These are phyloP conservation scores for Miopithecus talapoin DNA, from an alignment of 2,797 vertebrate species.

Conservation along the genomic window DNA sequence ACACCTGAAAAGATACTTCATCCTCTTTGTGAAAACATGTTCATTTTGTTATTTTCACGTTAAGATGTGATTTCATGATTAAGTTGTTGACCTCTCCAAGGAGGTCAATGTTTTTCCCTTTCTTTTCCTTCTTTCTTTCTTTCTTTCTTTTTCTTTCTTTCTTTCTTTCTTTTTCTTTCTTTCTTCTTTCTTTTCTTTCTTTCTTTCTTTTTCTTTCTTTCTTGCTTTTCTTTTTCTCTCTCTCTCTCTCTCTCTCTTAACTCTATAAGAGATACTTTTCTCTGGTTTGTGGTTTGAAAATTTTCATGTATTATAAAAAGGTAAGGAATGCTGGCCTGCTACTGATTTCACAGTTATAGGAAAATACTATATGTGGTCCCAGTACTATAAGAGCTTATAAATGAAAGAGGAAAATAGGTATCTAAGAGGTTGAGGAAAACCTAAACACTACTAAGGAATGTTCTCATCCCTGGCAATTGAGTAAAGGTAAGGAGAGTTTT, in stretches of 20 bases:
- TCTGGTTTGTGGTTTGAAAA: neutral
- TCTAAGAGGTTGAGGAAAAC: neutral
- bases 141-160: fast-evolving
- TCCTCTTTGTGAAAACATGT: neutral
- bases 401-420: neutral
- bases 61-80: neutral
- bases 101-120: neutral
- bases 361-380: neutral
- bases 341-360: neutral
- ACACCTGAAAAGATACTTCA: neutral
- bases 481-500: neutral
- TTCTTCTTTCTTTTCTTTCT: too few relatives aligned
- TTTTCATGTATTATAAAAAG: neutral
- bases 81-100: neutral
- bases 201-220: too few relatives aligned
- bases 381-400: neutral
- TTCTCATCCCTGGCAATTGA: neutral
- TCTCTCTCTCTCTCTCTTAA: neutral
- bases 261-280: neutral
- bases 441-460: neutral
- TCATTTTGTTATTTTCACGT: neutral
- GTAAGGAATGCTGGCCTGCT: neutral
- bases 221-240: neutral
- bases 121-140: neutral
- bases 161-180: too few relatives aligned